phyloP scores from a whole-genome alignment of 2,888 invertebrate genomes.

The Pimpla rufipes region DNA sequence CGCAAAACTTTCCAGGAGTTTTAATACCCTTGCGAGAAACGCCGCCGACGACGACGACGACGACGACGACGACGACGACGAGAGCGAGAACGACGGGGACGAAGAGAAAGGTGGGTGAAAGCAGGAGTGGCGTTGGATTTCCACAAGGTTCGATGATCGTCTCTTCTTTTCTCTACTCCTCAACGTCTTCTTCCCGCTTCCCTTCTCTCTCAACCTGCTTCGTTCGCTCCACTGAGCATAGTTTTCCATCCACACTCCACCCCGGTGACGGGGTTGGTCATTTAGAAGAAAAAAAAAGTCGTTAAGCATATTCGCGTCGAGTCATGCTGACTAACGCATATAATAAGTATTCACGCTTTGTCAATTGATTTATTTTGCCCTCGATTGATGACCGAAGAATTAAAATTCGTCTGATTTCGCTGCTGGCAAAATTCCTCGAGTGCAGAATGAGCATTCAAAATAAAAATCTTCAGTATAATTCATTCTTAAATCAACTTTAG shows the following conservation, averaged over 20 bases:
- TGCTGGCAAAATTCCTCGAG: constrained; percentile 57
- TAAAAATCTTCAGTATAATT: not conserved
- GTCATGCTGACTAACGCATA: constrained; percentile 62
- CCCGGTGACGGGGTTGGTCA: constrained; percentile 60
- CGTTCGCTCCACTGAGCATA: constrained; percentile 37
- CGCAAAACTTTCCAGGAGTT: constrained; percentile 81
- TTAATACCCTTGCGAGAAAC: constrained; percentile 78
- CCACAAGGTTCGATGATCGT: constrained; percentile 60
- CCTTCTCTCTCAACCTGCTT: constrained; percentile 27
- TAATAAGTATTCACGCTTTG: constrained; percentile 54
- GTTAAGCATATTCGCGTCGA: constrained; percentile 63
- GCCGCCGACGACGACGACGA: constrained; percentile 52
- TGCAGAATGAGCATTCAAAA: constrained; percentile 25
- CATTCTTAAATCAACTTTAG: too few species aligned
- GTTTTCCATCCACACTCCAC: constrained; percentile 44
- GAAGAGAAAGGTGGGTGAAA: constrained; percentile 58
- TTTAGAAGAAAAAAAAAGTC: constrained; percentile 65
- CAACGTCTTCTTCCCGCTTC: constrained; percentile 26
- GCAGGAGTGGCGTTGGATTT: constrained; percentile 62
- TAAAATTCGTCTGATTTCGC: constrained; percentile 53
- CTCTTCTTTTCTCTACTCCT: constrained; percentile 26
- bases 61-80: constrained; percentile 43
- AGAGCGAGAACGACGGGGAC: constrained; percentile 39
- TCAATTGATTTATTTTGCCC: constrained; percentile 33
- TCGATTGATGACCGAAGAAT: constrained; percentile 51